Evolutionary conservation across 2,888 invertebrate genomes (phyloP).

Genomic region (Diachrysia chrysitis): DNA sequence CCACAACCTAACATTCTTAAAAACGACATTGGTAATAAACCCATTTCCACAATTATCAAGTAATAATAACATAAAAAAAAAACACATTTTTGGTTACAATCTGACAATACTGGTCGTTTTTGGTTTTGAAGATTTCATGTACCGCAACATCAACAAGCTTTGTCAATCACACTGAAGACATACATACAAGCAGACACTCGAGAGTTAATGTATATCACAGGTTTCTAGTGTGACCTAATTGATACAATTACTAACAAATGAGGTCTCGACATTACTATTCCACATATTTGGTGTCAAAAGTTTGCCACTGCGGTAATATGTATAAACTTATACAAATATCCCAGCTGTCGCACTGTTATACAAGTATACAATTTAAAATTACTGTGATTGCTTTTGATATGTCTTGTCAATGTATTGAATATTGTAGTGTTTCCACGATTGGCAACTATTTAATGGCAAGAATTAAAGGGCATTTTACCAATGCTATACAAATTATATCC

Average conservation of each 20-base stretch:
- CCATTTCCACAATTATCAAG: conserved; percentile 68
- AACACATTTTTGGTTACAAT: conserved; percentile 81
- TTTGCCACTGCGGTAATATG: conserved; percentile 50
- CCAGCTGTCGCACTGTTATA: conserved; percentile 36
- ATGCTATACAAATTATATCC: conserved; percentile 81
- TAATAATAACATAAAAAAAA: conserved; percentile 63
- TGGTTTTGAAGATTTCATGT: conserved; percentile 70
- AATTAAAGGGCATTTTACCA: conserved; percentile 77
- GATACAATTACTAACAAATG: conserved; percentile 78
- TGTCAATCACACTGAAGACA: conserved; percentile 77
- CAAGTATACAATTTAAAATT: conserved; percentile 59
- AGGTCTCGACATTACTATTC: conserved; percentile 63
- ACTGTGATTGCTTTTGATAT: conserved; percentile 83
- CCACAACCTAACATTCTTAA: conserved; percentile 64
- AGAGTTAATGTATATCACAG: conserved; percentile 85
- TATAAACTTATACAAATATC: conserved; percentile 57
- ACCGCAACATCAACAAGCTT: conserved; percentile 43
- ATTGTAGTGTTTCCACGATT: conserved; percentile 56
- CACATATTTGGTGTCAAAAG: conserved; percentile 69
- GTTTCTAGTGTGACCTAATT: conserved; percentile 85
- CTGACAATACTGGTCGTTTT: conserved; percentile 86
- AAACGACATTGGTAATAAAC: conserved; percentile 79
- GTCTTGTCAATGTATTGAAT: conserved; percentile 78
- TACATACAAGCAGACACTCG: conserved; percentile 83
- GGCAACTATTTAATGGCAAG: conserved; percentile 77